Conservation (phyloP, 2,888 invertebrate genomes). For the Achlya flavicornis region DNA sequence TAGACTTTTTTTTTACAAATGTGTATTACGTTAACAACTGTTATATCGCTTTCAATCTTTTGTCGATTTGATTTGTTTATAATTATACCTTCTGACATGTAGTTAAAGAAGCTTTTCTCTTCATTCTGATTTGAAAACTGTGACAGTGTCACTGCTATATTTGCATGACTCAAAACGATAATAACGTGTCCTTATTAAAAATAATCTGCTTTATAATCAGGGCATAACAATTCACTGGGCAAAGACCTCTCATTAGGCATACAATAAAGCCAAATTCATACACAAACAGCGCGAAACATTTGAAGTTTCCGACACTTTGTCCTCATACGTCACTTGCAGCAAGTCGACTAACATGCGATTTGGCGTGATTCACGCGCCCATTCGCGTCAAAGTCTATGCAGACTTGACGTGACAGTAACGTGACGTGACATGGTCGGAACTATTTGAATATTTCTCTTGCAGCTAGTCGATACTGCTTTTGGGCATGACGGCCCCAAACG, state of each 20-base stretch:
- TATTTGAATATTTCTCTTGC: constrained; percentile 3
- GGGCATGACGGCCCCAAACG: not conserved
- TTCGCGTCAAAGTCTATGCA: constrained; percentile 28
- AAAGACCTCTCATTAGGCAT: not conserved
- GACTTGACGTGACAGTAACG: constrained; percentile 7
- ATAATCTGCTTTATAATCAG: not conserved
- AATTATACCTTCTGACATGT: too few relatives aligned
- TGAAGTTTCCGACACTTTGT: constrained; percentile 1
- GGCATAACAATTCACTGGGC: not conserved
- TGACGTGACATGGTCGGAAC: constrained; percentile 6
- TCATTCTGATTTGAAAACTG: too few relatives aligned
- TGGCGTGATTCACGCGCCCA: constrained; percentile 55
- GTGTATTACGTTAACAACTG: too few relatives aligned
- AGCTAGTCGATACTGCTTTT: not conserved
- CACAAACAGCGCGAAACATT: not conserved
- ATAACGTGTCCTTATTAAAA: not conserved
- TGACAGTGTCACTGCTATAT: too few relatives aligned
- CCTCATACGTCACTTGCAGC: constrained; percentile 32
- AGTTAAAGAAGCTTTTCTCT: too few relatives aligned
- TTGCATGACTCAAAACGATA: not conserved
- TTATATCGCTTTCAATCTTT: too few relatives aligned
- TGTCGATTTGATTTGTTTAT: too few relatives aligned
- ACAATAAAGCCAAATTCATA: not conserved
- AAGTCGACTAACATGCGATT: constrained; percentile 32
- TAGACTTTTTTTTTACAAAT: too few relatives aligned